Base-by-base conservation (phyloP, 2,113 vertebrate genomes). In the Amazona guildingii region DNA sequence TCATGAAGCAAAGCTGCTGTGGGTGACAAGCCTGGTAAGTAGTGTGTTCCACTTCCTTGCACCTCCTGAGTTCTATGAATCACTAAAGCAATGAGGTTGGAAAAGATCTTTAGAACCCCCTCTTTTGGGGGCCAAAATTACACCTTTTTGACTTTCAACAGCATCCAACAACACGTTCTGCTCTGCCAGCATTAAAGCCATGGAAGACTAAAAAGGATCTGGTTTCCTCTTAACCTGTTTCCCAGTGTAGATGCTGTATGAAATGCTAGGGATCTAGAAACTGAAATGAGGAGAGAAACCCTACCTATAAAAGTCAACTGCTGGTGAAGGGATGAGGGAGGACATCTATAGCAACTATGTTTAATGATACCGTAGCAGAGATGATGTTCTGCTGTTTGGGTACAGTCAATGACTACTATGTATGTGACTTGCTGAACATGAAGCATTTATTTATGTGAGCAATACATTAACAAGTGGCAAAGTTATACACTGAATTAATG, bases 381-480 rank as follows among this genome's bases (percentile, higher is more conserved):
- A 2, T 51, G 35, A 61, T 35, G 29, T 55, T 77, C 27, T 63
- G 33, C 35, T 92, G 39, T 37, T 57, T 15, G 55, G 59, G 33
- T 37, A n/a, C 2, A 3, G 13, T 68, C 83, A 94, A 28, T 59
- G 35, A 96, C 33, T 31, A 48, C 86, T 20, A 4, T 0, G 0
- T 19, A 19, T 28, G 3, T 19, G 33, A 25, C 27, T 46, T 94
- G 95, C 93, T 89, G 94, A 91, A 95, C 91, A 78, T 55, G 70
- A 97, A 95, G 86, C 95, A 49, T 96, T 96, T 97, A 96, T 96
- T 97, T 78, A 84, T 55, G 62, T 89, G 74, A 95, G 84, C 84
- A 91, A 72, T 82, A 92, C 93, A 84, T 52, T 48, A 91, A 87
- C 70, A 91, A 68, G 51, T 85, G 37, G 68, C 64, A 70, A 92